phyloP scores from a whole-genome alignment of 2,888 invertebrate genomes.

The Reticulitermes lucifugus region DNA sequence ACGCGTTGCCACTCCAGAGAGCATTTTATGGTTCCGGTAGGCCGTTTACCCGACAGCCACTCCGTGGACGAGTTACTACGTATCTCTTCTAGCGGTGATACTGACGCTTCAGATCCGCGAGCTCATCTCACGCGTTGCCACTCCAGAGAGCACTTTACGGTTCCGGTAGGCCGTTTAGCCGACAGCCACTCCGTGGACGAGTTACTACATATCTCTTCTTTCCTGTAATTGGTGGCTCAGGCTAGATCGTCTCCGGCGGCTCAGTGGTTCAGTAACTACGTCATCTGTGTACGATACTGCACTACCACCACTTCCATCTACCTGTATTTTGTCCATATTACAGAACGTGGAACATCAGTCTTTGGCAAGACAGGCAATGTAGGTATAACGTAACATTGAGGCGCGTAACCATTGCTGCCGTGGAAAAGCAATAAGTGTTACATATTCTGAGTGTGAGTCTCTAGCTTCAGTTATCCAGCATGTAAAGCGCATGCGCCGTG shows the following conservation, averaged over 20 bases:
- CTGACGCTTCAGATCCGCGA: too few relatives aligned
- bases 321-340: too few relatives aligned
- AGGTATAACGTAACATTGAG: too few relatives aligned
- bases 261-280: conserved; percentile 13
- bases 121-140: background rate
- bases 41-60: conserved; percentile 18
- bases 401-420: too few relatives aligned
- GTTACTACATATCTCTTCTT: background rate
- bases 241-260: conserved; percentile 14
- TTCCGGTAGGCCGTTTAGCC: background rate
- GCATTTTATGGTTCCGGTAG: background rate
- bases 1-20: conserved; percentile 5
- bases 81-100: too few relatives aligned
- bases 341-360: too few relatives aligned
- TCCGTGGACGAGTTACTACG: conserved; percentile 1
- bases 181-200: background rate
- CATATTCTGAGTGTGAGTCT: too few relatives aligned
- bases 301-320: background rate
- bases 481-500: too few relatives aligned
- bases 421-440: too few relatives aligned
- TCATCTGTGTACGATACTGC: background rate
- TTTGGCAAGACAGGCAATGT: too few relatives aligned
- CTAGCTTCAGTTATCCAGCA: too few relatives aligned
- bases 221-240: conserved; percentile 15
- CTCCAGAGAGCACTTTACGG: background rate